Base-by-base conservation (phyloP, 92 coral and sea anemone species). In the Pocillopora grandis region DNA sequence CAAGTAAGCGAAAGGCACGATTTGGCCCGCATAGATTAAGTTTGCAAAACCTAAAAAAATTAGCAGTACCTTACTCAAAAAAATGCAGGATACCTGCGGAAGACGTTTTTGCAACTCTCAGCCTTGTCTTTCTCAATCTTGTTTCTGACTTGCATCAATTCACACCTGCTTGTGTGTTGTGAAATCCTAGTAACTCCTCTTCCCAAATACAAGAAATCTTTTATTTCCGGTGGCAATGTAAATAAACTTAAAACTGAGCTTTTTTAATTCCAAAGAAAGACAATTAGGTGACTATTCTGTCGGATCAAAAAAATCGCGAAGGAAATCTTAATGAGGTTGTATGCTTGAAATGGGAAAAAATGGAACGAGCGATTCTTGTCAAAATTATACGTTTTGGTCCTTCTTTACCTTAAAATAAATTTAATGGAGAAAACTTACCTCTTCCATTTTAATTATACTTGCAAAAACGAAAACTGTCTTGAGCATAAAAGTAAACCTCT, bases 181-280 rank as follows among this genome's bases (percentile, higher is more conserved):
- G 52, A 31, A 65, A 83, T 21, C 62, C 36, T 49, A 52, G 79
- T 48, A 48, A 83, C 75, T 33, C 33, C 64, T 83, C 37, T 48
- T 82, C 48, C 20, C 62, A 55, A 36, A 49, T 71, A 72, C 36
- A 17, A 60, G 64, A 73, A 64, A 56, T 83, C 70, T 81, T 71
- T 27, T 36, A 73, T 72, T 73, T 83, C 86, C 86, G 86, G 80
- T 83, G 86, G 64, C 15, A 63, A 12, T 31, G 63, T 58, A 83
- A 83, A 83, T 83, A 83, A 74, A 74, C 80, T 48, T 62, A 73
- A 62, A 74, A 74, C 62, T 73, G 86, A 83, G 52, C 80, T 59
- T 74, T 74, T 70, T 59, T 81, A 15, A 61, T 63, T 56, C 64
- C 61, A 23, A 63, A 35, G 80, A 75, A 16, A 56, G 77, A 80